Conservation (phyloP, 2,797 vertebrate genomes). For the Echeneis naucrates region DNA sequence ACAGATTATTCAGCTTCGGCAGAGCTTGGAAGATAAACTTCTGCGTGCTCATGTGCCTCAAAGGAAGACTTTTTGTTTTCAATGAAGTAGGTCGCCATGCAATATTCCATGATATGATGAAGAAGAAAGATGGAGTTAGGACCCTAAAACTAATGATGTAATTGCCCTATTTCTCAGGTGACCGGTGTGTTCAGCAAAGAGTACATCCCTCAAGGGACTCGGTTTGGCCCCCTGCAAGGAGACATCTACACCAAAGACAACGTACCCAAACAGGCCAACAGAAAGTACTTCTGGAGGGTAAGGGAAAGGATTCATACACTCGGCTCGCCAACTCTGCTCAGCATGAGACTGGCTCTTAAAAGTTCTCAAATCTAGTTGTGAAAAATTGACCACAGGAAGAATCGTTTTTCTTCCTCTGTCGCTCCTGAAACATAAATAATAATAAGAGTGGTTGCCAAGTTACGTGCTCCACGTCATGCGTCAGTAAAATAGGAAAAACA, state of each 20-base stretch:
- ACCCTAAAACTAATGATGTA: neutral
- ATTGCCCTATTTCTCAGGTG: constrained; percentile 74
- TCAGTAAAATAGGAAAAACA: constrained; percentile 54
- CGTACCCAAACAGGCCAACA: constrained; percentile 82
- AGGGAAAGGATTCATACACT: constrained; percentile 49
- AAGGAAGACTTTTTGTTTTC: neutral
- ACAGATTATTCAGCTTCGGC: neutral
- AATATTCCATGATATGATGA: neutral
- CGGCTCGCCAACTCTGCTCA: neutral
- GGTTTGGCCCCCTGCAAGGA: constrained; percentile 85
- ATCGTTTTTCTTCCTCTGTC: constrained; percentile 29
- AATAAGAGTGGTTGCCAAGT: constrained; percentile 14
- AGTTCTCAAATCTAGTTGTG: neutral
- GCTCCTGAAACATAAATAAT: constrained; percentile 8
- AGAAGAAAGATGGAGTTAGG: neutral
- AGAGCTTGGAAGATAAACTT: neutral
- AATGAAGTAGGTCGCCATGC: neutral
- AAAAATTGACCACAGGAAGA: neutral
- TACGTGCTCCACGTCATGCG: constrained; percentile 10
- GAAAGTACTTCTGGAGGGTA: constrained; percentile 89
- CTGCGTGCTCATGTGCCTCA: neutral
- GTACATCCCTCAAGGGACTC: constrained; percentile 86
- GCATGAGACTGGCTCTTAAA: neutral
- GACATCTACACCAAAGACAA: constrained; percentile 85
- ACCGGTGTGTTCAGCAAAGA: constrained; percentile 86